Evolutionary conservation across 2,113 vertebrate genomes (phyloP).

Genomic region (Solea solea): DNA sequence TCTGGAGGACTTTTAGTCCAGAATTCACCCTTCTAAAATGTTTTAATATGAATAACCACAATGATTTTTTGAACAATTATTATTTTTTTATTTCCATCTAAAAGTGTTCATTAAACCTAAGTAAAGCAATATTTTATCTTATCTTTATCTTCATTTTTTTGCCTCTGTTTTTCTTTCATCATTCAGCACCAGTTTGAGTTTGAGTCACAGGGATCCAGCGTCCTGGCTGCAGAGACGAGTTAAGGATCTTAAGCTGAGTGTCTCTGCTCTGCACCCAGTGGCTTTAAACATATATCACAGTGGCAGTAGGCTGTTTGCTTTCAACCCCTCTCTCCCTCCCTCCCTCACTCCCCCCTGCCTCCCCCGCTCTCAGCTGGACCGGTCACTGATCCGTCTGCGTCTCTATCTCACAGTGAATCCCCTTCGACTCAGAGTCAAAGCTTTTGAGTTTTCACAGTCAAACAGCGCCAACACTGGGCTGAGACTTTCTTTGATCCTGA

Average conservation of each 20-base stretch:
- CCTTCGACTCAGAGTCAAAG: conserved; percentile 29
- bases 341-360: background rate
- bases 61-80: too few species aligned
- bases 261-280: conserved; percentile 66
- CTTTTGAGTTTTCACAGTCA: conserved; percentile 57
- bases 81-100: background rate
- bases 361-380: background rate
- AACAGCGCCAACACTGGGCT: conserved; percentile 60
- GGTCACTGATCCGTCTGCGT: conserved; percentile 50
- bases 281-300: conserved; percentile 70
- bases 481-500: conserved; percentile 73
- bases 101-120: background rate
- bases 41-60: too few species aligned
- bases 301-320: conserved; percentile 67
- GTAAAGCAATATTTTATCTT: background rate
- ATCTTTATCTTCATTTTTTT: conserved; percentile 29
- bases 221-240: conserved; percentile 48
- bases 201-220: conserved; percentile 33
- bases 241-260: conserved; percentile 71
- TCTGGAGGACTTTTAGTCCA: too few species aligned
- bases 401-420: conserved; percentile 54
- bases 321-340: conserved; percentile 30
- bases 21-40: too few species aligned
- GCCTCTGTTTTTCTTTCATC: conserved; percentile 71
- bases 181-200: conserved; percentile 43